Base-by-base conservation (phyloP, 2,888 invertebrate species). In the Baccha elongata region DNA sequence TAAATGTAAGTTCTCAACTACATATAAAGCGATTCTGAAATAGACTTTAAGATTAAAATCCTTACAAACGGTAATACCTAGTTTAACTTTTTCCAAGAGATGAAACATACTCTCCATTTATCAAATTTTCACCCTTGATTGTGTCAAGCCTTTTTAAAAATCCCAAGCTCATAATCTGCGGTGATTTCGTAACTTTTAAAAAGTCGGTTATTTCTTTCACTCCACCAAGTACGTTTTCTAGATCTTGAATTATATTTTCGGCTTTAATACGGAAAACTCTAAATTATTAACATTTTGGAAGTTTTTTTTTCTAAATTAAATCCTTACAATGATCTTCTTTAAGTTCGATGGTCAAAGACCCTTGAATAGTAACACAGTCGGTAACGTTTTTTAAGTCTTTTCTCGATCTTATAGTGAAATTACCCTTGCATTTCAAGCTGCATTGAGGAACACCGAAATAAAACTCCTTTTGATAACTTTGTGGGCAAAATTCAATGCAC, bases 401-500 rank as follows among this genome's bases (percentile, higher is more conserved):
- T 0, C 40, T 67, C 0, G 84, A 81, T 15, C 81, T 86, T 1
- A 89, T 79, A 8, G 86, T 86, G 55, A 86, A 88, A 10, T 85
- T 68, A 0, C 89, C 88, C 1, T 37, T 71, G 60, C 89, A 89
- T 11, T 85, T 79, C 46, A 87, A 44, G 3, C 79, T 85, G 42
- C 89, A 89, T 0, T 76, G 72, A 1, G 26, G 2, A 4, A 15
- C 10, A 0, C 84, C 85, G 10, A 86, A 72, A 0, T 26, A 6
- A 0, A 85, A 35, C 42, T 15, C 48, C 5, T 86, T 37, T 35
- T 84, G 71, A 58, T 88, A 87, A 55, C 92, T 92, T 0, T 88
- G 87, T 0, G 97, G 96, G 87, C 97, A 97, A 1, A 91, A 89
- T n/a, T 92, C 91, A 60, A 93, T 91, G 89, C 98, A 98, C 64